Conservation (phyloP, 2,113 vertebrate species). For the Hyaena hyaena region DNA sequence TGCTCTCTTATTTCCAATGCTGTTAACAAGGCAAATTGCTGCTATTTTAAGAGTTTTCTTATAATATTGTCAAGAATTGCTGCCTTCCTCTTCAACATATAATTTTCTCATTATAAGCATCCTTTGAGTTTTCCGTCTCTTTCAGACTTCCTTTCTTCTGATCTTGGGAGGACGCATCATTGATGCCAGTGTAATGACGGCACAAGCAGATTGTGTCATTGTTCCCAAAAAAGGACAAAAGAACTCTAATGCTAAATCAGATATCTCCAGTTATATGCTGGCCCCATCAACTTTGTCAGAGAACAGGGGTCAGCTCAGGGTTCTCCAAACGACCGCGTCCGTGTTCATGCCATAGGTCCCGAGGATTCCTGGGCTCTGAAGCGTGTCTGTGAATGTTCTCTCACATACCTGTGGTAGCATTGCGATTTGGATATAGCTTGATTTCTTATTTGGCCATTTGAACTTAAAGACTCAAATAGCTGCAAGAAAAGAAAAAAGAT, state of each 20-base stretch:
- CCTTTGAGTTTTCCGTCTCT: constrained; percentile 49
- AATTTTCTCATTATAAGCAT: constrained; percentile 73
- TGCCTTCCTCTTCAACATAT: constrained; percentile 37
- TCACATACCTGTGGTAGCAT: background rate
- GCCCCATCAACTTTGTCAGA: background rate
- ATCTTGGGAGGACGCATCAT: constrained; percentile 1
- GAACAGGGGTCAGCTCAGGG: background rate
- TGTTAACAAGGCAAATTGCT: constrained; percentile 47
- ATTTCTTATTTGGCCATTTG: constrained; percentile 57
- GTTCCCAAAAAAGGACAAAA: background rate
- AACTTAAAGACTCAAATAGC: constrained; percentile 50
- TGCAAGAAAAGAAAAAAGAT: background rate
- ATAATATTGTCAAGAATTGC: constrained; percentile 61
- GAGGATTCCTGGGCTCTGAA: background rate
- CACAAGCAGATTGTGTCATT: background rate
- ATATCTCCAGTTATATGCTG: background rate
- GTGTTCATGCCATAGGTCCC: background rate
- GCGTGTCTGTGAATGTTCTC: constrained; percentile 27
- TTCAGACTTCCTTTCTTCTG: constrained; percentile 26
- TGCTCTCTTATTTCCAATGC: constrained; percentile 9
- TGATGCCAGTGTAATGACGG: background rate
- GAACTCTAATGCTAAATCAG: background rate
- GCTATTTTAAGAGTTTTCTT: constrained; percentile 73
- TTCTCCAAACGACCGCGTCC: background rate
- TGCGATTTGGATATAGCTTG: background rate